These are phyloP conservation scores for Danaus melanippus DNA, from an alignment of 1,140 invertebrate genomes.

Conservation along the genomic window DNA sequence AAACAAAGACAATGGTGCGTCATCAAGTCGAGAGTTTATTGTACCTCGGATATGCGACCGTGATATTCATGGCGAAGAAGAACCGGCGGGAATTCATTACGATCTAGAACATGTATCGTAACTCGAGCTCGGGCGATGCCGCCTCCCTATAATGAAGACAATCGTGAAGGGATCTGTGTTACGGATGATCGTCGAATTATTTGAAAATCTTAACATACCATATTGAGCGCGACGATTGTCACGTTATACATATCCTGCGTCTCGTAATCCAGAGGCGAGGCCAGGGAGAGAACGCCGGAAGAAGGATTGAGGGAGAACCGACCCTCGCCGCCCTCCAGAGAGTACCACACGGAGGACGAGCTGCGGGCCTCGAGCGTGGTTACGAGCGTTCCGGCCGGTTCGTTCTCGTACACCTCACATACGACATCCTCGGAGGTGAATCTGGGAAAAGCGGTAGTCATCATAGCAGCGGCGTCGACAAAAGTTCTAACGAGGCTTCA, in stretches of 20 bases:
- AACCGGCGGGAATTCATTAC: constrained; percentile 92
- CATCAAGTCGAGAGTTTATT: neutral
- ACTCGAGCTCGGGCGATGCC: constrained; percentile 78
- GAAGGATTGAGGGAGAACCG: constrained; percentile 88
- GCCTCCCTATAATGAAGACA: constrained; percentile 72
- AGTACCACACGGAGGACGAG: constrained; percentile 85
- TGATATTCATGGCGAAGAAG: constrained; percentile 80
- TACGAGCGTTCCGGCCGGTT: constrained; percentile 83
- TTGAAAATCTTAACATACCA: constrained; percentile 73
- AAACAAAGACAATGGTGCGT: neutral
- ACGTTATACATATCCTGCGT: constrained; percentile 83
- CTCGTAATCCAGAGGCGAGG: constrained; percentile 86
- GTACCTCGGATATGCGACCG: constrained; percentile 41
- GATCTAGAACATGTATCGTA: constrained; percentile 84
- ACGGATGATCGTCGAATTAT: too few relatives aligned
- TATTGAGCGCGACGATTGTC: constrained; percentile 87
- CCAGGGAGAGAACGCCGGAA: constrained; percentile 85
- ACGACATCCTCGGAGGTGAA: constrained; percentile 39
- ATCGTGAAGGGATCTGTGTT: neutral
- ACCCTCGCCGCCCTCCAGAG: constrained; percentile 83
- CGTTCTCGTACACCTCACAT: constrained; percentile 90
- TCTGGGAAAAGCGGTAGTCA: neutral
- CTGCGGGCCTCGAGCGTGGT: constrained; percentile 84
- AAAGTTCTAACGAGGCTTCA: too few relatives aligned
- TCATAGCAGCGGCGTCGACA: too few relatives aligned